Evolutionary conservation across 2,888 invertebrate species (phyloP).

Genomic region (Drosophila dives): DNA sequence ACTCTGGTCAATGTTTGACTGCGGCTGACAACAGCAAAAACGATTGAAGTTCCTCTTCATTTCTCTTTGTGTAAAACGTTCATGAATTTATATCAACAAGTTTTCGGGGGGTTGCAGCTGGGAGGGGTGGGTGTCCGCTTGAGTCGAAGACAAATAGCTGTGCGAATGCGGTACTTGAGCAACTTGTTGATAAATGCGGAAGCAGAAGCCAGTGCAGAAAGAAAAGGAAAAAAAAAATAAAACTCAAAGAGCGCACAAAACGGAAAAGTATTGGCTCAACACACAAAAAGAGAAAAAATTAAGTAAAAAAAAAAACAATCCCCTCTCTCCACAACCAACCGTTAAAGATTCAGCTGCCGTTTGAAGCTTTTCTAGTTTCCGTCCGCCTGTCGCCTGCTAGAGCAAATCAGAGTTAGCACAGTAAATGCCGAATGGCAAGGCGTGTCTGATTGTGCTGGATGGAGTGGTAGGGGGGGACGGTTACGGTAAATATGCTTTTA

Average conservation of each 20-base stretch:
- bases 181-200: conserved; percentile 81
- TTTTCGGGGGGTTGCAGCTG: conserved; percentile 12
- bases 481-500: conserved; percentile 71
- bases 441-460: not conserved
- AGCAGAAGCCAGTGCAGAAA: conserved; percentile 65
- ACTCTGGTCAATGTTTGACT: conserved; percentile 54
- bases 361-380: conserved; percentile 36
- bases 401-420: conserved; percentile 40
- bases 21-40: conserved; percentile 60
- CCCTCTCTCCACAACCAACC: conserved; percentile 3
- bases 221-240: conserved; percentile 48
- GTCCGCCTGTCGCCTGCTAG: conserved; percentile 14
- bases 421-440: conserved; percentile 21
- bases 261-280: conserved; percentile 70
- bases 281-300: not conserved
- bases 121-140: no score
- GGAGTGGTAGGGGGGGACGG: conserved; percentile 23
- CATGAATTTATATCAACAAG: conserved; percentile 77
- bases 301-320: not conserved
- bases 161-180: conserved; percentile 56
- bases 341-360: conserved; percentile 14
- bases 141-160: conserved; percentile 56
- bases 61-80: conserved; percentile 42
- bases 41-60: conserved; percentile 37
- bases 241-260: conserved; percentile 47